Evolutionary conservation across 2,113 vertebrate species (phyloP).

Genomic region (Aptenodytes patagonicus): DNA sequence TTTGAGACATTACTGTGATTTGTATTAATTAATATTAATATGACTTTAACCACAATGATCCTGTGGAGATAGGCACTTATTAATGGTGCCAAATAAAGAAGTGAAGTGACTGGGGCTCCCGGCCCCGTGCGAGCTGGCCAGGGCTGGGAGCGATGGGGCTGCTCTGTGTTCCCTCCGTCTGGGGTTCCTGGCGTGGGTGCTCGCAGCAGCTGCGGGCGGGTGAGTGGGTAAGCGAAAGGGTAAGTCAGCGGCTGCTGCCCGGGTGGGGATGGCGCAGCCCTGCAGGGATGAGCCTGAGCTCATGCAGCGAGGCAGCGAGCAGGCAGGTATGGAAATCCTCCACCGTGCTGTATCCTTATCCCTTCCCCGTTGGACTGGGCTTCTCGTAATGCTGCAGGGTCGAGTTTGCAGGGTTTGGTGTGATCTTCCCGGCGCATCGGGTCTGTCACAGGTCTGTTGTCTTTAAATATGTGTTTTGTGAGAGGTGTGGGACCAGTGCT

Average conservation of each 20-base stretch:
- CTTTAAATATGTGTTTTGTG: neutral
- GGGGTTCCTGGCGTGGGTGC: accelerated
- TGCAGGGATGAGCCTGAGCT: neutral
- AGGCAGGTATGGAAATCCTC: too few relatives aligned
- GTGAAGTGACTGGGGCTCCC: neutral
- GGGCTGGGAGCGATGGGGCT: neutral
- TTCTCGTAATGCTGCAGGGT: neutral
- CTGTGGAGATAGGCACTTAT: neutral
- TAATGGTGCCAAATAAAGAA: neutral
- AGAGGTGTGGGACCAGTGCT: neutral
- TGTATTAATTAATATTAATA: conserved; percentile 26
- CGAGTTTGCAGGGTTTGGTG: neutral
- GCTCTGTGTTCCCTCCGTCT: accelerated
- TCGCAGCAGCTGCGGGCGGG: accelerated
- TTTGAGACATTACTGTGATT: neutral
- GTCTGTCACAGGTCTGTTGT: neutral
- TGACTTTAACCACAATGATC: neutral
- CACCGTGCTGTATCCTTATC: neutral
- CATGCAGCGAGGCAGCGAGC: accelerated
- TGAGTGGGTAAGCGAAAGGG: neutral
- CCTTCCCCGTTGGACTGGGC: neutral
- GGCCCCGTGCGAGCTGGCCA: accelerated
- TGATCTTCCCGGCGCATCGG: accelerated
- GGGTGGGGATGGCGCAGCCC: neutral
- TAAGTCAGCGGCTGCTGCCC: neutral